phyloP scores from a whole-genome alignment of 2,888 invertebrate species.

The Melipona beecheii region DNA sequence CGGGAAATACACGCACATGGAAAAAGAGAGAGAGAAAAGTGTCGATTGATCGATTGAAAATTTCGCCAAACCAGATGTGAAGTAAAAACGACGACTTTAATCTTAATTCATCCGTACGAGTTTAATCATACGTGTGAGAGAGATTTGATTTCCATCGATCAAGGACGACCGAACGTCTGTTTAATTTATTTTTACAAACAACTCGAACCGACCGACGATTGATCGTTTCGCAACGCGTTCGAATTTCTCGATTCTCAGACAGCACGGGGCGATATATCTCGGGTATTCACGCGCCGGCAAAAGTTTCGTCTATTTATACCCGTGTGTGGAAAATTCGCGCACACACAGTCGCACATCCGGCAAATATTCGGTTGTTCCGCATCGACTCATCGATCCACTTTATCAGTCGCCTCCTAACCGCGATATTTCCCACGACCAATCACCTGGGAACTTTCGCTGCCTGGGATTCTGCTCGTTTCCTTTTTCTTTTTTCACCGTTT shows the following conservation, averaged over 20 bases:
- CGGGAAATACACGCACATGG: neutral
- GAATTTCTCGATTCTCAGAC: conserved; percentile 11
- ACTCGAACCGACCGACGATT: neutral
- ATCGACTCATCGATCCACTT: conserved; percentile 73
- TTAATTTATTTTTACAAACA: neutral
- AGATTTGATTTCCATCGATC: neutral
- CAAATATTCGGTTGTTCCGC: conserved; percentile 49
- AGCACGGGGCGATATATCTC: conserved; percentile 18
- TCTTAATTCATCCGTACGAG: too few species aligned
- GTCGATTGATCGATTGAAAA: too few species aligned
- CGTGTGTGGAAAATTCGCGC: conserved; percentile 49
- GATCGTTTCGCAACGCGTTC: neutral
- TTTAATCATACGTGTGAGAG: neutral
- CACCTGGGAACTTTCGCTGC: conserved; percentile 66
- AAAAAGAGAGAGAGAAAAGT: too few species aligned
- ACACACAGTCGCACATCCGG: neutral
- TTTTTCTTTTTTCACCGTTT: conserved; percentile 21
- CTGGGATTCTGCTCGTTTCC: conserved; percentile 4
- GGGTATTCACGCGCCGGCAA: conserved; percentile 41
- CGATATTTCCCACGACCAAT: conserved; percentile 74
- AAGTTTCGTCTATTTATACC: conserved; percentile 55
- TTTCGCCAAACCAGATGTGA: too few species aligned
- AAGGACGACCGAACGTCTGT: neutral
- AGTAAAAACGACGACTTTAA: neutral
- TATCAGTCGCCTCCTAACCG: conserved; percentile 72